Evolutionary conservation across 1,140 invertebrate genomes (phyloP).

Genomic region (Tetragnatha versicolor): DNA sequence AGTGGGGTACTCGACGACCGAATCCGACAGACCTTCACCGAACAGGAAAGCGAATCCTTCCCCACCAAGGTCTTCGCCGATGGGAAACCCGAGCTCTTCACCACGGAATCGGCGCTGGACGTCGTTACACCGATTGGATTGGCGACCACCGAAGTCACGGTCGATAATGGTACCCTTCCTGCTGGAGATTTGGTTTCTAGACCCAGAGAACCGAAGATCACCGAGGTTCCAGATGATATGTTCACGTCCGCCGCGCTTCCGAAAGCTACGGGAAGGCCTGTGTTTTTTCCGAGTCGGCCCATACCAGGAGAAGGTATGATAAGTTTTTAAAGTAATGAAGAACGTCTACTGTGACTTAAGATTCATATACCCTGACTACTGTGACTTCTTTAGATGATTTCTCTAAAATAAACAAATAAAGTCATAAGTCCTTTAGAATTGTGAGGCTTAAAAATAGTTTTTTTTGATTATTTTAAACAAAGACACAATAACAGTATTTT

Average conservation of each 20-base stretch:
- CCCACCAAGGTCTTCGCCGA: neutral
- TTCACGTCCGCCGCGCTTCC: neutral
- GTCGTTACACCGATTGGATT: neutral
- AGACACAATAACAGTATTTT: too few species aligned
- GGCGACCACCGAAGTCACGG: neutral
- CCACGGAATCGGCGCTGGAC: neutral
- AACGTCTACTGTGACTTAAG: neutral
- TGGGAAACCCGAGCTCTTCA: neutral
- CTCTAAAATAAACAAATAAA: neutral
- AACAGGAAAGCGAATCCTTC: neutral
- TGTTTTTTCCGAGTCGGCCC: neutral
- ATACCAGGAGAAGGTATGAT: slow-evolving; percentile 53
- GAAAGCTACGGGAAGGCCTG: slow-evolving; percentile 7
- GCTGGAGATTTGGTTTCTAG: slow-evolving; percentile 1
- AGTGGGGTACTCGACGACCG: too few species aligned
- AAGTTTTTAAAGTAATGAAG: neutral
- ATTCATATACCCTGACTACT: neutral
- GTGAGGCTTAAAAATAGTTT: too few species aligned
- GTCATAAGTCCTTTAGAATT: neutral
- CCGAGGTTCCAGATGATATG: slow-evolving; percentile 28
- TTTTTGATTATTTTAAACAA: too few species aligned
- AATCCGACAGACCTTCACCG: neutral
- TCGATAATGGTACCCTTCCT: neutral
- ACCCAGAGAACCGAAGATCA: slow-evolving; percentile 36
- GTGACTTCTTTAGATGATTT: neutral